Evolutionary conservation across 2,113 vertebrate genomes (phyloP).

Genomic region (Ciconia maguari): DNA sequence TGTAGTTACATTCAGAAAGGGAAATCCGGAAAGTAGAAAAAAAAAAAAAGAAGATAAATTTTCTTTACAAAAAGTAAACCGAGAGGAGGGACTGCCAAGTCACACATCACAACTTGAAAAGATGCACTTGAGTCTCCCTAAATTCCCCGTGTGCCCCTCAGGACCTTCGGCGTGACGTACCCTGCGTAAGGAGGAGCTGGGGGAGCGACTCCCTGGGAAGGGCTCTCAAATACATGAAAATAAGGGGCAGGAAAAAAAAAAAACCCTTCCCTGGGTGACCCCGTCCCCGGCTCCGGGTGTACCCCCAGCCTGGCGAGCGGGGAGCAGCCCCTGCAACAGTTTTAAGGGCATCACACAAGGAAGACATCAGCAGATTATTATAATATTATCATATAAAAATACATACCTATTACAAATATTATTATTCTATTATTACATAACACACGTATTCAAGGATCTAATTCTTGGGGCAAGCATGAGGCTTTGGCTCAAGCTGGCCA

Average conservation of each 20-base stretch:
- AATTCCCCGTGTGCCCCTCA: background rate
- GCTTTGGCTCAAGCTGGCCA: background rate
- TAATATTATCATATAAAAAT: background rate
- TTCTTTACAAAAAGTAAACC: background rate
- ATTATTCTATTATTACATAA: too few relatives aligned
- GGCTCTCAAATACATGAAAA: background rate
- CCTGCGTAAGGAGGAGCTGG: rapidly evolving
- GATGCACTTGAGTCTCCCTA: background rate
- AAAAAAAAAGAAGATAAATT: background rate
- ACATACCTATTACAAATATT: background rate
- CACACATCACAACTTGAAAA: background rate
- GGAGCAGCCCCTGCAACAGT: background rate
- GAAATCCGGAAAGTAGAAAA: background rate
- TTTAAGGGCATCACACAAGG: rapidly evolving
- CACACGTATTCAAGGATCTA: background rate
- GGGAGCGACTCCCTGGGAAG: background rate
- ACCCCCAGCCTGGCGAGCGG: background rate
- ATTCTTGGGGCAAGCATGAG: background rate
- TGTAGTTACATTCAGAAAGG: background rate
- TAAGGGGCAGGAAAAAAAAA: background rate
- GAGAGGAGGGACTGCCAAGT: background rate
- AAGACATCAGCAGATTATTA: background rate
- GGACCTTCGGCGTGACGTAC: rapidly evolving
- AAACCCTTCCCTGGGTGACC: background rate
- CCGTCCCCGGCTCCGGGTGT: background rate